A percentile compares a stretch with the other conserved stretches of the same genome.
These are phyloP conservation scores for Drosophila monieri DNA, from an alignment of 2,888 invertebrate species.

Conservation along the genomic window DNA sequence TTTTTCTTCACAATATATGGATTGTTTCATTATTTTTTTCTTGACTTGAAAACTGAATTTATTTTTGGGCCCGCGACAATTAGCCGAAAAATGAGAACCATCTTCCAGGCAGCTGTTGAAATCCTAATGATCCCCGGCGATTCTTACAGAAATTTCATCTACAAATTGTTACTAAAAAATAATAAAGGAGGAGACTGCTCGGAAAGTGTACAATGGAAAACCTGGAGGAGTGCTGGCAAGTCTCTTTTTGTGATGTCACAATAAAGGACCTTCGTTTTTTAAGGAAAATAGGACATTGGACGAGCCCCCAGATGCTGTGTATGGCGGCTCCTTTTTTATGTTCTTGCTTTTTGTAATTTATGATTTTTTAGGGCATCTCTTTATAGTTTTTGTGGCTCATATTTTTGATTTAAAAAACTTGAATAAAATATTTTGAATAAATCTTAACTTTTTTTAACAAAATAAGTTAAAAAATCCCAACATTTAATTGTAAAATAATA, in stretches of 20 bases:
- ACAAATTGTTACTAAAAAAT: constrained; percentile 35
- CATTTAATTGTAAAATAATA: no score
- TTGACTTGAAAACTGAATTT: constrained; percentile 13
- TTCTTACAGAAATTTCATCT: constrained; percentile 33
- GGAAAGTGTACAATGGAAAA: background rate
- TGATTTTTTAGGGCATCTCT: background rate
- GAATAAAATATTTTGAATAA: no score
- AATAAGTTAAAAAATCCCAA: no score
- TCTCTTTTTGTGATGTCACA: constrained; percentile 11
- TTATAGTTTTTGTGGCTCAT: background rate
- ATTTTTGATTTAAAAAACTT: no score
- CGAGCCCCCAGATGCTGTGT: background rate
- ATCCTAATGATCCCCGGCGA: constrained; percentile 42
- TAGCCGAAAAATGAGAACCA: constrained; percentile 28
- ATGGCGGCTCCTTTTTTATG: background rate
- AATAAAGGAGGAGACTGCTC: constrained; percentile 2
- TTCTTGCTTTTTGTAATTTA: background rate
- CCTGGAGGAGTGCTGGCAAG: constrained; percentile 29
- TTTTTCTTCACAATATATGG: constrained; percentile 7
- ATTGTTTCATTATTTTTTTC: background rate
- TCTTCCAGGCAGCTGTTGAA: constrained; percentile 42
- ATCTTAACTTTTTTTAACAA: no score
- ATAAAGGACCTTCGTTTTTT: constrained; percentile 13
- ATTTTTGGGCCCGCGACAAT: constrained; percentile 39
- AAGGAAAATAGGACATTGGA: background rate